Base-by-base conservation (phyloP, 1,140 invertebrate species). In the Brachionus sp. region DNA sequence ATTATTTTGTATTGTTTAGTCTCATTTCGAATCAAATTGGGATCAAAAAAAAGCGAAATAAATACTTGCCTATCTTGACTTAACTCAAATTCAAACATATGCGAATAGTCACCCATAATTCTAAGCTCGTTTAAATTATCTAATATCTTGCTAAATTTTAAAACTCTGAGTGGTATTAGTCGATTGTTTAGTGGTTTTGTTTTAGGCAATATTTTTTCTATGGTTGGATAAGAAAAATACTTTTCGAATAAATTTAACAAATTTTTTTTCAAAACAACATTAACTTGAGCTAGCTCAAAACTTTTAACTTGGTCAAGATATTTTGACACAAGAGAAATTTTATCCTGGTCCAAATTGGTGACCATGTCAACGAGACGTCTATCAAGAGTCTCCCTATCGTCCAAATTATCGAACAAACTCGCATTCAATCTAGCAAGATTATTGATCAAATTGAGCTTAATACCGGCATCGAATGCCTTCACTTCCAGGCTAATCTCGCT, bases 361-460 rank as follows among this genome's bases (percentile, higher is more conserved):
- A 35, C 66, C 16, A 44, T 39, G 33, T 70, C 33, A 33, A 70
- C 66, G 13, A 70, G 10, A 6, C 66, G 29, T 37, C 37, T 37
- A 16, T 70, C 37, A 16, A 70, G 37, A 4, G 13, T 33, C 33
- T 70, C 35, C 1, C 33, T 39, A 39, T 68, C 29, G 3, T 5
- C n/a, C 29, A 68, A 12, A 35, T 70, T 70, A 16, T 70, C 66
- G 16, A 70, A 70, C 33, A 35, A 39, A 23, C 3, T 23, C 10
- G 39, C 19, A 19, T 75, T 75, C 6, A 75, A 42, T 10, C 44
- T 29, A 5, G 44, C 23, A 5, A 80, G 16, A 13, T 66, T 42
- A 29, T 80, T 80, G 7, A 50, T 33, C 33, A 80, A 39, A 35
- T 80, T 80, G 6, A 62, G 37, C 39, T 80, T 80, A 10, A 66